These are phyloP conservation scores for Sphaerodactylus townsendi DNA, from an alignment of 2,113 vertebrate species.

Conservation along the genomic window DNA sequence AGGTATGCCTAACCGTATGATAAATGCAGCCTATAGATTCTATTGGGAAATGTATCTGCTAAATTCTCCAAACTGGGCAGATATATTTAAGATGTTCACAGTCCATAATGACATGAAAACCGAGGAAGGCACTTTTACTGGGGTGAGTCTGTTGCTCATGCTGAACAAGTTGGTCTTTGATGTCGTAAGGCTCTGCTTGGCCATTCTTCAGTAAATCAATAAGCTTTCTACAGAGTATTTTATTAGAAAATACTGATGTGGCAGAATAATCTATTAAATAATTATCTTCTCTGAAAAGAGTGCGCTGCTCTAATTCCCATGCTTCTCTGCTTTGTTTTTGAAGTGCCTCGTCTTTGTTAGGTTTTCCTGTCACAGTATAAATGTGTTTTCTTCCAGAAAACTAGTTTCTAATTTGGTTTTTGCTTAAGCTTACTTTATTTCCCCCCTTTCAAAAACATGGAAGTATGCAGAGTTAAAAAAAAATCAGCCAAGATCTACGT, in stretches of 20 bases:
- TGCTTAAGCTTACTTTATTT: constrained; percentile 27
- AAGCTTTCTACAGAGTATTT: not conserved
- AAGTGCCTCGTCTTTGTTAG: not conserved
- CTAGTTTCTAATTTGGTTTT: not conserved
- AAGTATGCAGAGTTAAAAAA: not conserved
- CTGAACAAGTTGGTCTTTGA: not conserved
- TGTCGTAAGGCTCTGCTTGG: not conserved
- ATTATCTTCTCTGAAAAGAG: not conserved
- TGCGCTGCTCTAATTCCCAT: not conserved
- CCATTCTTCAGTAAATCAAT: not conserved
- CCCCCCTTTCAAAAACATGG: constrained; percentile 23
- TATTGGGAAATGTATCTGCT: no score
- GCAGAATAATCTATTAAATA: not conserved
- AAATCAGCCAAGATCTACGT: not conserved
- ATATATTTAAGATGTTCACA: no score
- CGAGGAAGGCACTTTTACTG: not conserved
- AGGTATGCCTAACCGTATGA: no score
- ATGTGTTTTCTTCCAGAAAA: constrained; percentile 31
- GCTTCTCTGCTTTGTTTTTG: constrained; percentile 20
- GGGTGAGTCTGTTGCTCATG: not conserved
- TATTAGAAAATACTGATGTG: not conserved
- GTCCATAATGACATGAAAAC: not conserved
- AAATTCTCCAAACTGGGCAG: no score
- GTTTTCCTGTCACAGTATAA: not conserved
- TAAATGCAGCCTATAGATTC: no score